Base-by-base conservation (phyloP, 2,113 vertebrate species). In the Daubentonia madagascariensis region DNA sequence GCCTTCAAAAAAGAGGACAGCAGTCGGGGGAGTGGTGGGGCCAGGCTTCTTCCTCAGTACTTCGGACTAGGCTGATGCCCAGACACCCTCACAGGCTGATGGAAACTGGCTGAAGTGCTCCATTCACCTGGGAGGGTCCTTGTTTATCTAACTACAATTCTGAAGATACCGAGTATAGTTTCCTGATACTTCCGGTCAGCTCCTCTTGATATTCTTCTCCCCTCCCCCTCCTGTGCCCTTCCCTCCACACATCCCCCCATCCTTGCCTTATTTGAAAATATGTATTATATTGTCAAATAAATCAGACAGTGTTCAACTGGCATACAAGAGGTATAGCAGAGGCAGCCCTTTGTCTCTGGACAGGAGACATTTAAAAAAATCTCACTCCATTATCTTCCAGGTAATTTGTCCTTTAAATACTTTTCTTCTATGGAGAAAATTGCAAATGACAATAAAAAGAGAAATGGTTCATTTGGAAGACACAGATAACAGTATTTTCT, bases 291-390 rank as follows among this genome's bases (percentile, higher is more conserved):
- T 84, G 72, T 92, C 92, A 88, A 78, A 96, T 93, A 75, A 97
- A 97, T 92, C 70, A 84, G 43, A 18, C 23, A 50, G 30, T n/a
- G 25, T 81, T 91, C 73, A 78, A n/a, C 13, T 35, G 17, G 48
- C 6, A 5, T 5, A 45, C 16, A 50, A 50, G 92, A 86, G n/a
- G 25, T 23, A 14, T 4, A 85, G 45, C n/a, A 50, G 61, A 91
- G 81, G 92, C 90, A 88, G 37, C 25, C 80, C 63, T 91, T 93
- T 92, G 72, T 88, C 85, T 88, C 79, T 43, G 57, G 54, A 63
- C 72, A 54, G 45, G 93, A 94, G 85, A 85, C 84, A 70, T 67
- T 95, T 79, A 50, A 75, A 89, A 97, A 97, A 97, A 83, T 81
- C 81, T 83, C 76, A 95, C 45, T 63, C 32, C 52, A 57, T 92